A percentile compares a stretch with the other conserved stretches of the same genome.
phyloP scores from a whole-genome alignment of 1,140 invertebrate species.

The Euura lappo region DNA sequence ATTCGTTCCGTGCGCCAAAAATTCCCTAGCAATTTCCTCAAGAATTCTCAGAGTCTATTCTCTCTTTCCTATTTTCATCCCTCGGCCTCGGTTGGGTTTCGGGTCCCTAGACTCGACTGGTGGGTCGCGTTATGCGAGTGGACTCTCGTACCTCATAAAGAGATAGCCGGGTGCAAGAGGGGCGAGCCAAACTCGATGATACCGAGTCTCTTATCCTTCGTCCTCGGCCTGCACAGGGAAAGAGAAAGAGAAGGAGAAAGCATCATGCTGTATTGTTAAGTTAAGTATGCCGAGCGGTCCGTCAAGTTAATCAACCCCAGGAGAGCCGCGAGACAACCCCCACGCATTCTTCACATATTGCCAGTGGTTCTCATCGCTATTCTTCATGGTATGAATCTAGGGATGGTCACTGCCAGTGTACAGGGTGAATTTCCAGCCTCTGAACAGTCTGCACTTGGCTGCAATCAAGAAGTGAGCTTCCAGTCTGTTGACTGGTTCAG shows the following conservation, averaged over 20 bases:
- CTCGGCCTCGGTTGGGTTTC: background rate
- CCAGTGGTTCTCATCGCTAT: slow-evolving; percentile 11
- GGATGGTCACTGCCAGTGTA: too few relatives aligned
- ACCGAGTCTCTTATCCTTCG: background rate
- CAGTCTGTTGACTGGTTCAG: too few relatives aligned
- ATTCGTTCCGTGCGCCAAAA: background rate
- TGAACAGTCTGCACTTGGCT: too few relatives aligned
- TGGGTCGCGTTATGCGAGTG: slow-evolving; percentile 1
- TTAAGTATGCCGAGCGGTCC: slow-evolving; percentile 16
- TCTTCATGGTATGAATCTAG: background rate
- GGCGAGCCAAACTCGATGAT: background rate
- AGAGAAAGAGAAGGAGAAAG: background rate
- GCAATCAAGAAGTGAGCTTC: too few relatives aligned
- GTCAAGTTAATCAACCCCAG: slow-evolving; percentile 17
- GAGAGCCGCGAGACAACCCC: slow-evolving; percentile 6
- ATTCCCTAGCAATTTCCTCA: slow-evolving; percentile 9
- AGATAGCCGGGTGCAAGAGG: background rate
- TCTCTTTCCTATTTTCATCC: background rate
- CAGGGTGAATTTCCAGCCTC: too few relatives aligned
- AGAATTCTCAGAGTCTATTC: background rate
- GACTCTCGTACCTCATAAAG: slow-evolving; percentile 18
- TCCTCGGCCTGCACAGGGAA: too few relatives aligned
- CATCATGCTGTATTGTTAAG: slow-evolving; percentile 15
- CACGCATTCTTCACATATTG: slow-evolving; percentile 17
- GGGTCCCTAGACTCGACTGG: background rate